These are phyloP conservation scores for Alexandromys oeconomus DNA, from an alignment of 2,797 vertebrate genomes.

Conservation along the genomic window DNA sequence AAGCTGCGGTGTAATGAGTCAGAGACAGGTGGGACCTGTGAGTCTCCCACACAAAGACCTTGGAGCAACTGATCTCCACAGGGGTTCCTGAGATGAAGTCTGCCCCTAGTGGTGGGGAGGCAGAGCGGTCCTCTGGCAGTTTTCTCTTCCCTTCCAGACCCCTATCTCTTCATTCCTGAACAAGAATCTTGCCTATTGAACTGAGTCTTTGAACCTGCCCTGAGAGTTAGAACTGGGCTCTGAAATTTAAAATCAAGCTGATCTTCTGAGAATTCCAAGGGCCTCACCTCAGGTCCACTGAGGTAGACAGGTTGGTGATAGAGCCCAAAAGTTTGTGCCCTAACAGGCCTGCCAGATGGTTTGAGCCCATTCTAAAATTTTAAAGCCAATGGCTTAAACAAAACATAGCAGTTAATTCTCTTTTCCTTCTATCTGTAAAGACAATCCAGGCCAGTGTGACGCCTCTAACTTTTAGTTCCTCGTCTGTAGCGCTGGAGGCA, in stretches of 20 bases:
- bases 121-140: not conserved
- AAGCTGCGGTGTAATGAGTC: not conserved
- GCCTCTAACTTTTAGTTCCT: not conserved
- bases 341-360: not conserved
- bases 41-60: not conserved
- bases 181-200: not conserved
- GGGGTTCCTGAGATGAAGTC: not conserved
- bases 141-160: not conserved
- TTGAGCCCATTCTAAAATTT: not conserved
- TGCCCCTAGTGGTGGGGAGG: not conserved
- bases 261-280: not conserved
- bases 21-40: not conserved
- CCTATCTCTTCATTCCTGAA: not conserved
- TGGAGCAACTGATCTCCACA: not conserved
- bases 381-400: not conserved
- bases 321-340: not conserved
- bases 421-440: not conserved
- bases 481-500: not conserved
- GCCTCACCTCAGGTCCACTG: not conserved
- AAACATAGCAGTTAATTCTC: not conserved
- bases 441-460: not conserved
- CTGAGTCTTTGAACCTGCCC: not conserved
- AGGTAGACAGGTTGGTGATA: not conserved
- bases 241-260: not conserved
- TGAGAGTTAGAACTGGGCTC: not conserved